Evolutionary conservation across 2,797 vertebrate species (phyloP).

Genomic region (Microtus obscurus): DNA sequence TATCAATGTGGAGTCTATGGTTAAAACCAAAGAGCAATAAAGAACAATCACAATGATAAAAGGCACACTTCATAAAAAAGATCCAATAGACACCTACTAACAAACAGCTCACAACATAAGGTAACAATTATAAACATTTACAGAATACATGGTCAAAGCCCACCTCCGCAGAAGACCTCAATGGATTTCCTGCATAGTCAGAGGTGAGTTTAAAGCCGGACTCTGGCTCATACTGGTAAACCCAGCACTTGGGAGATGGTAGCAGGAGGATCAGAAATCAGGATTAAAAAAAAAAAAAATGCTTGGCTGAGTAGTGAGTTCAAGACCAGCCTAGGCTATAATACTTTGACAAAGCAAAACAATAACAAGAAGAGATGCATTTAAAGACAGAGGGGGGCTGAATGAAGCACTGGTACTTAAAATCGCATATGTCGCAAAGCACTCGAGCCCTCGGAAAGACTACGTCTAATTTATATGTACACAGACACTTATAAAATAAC

Average conservation of each 20-base stretch:
- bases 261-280: neutral
- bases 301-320: neutral
- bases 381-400: neutral
- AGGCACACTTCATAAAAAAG: neutral
- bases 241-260: neutral
- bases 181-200: neutral
- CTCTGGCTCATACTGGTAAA: neutral
- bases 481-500: neutral
- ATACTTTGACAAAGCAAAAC: neutral
- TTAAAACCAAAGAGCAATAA: slow-evolving; percentile 11
- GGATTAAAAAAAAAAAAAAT: neutral
- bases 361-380: neutral
- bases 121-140: neutral
- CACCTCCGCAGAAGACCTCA: neutral
- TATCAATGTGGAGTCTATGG: neutral
- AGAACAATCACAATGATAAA: neutral
- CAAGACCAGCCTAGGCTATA: neutral
- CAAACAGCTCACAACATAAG: neutral
- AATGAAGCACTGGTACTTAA: neutral
- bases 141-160: neutral
- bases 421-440: neutral
- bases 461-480: neutral
- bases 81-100: neutral
- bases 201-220: neutral
- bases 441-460: neutral